These are phyloP conservation scores for Zygogramma bicolorata DNA, from an alignment of 2,888 invertebrate genomes.

Conservation along the genomic window DNA sequence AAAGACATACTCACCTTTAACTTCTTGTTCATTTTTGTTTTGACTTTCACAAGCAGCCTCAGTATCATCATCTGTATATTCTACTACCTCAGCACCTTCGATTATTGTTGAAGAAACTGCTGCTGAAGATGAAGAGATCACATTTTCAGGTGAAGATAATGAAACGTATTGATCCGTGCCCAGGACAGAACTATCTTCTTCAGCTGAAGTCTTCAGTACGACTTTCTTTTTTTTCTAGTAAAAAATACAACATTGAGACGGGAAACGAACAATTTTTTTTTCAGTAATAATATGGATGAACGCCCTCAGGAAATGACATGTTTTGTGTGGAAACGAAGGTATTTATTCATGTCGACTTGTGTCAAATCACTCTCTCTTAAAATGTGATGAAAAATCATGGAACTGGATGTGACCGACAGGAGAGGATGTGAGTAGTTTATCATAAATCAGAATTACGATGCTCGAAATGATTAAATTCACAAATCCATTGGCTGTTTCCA, in stretches of 20 bases:
- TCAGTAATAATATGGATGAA: too few relatives aligned
- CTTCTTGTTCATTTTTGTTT: neutral
- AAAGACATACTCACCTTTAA: neutral
- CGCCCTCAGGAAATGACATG: too few relatives aligned
- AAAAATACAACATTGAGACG: neutral
- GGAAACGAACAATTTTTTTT: too few relatives aligned
- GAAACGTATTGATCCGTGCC: neutral
- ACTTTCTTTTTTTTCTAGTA: neutral
- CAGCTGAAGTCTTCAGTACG: neutral
- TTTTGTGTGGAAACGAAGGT: too few relatives aligned
- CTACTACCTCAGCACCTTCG: neutral
- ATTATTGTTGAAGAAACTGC: neutral
- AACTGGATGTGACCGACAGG: too few relatives aligned
- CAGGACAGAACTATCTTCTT: neutral
- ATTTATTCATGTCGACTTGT: too few relatives aligned
- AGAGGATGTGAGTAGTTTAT: too few relatives aligned
- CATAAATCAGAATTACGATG: too few relatives aligned
- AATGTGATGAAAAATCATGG: too few relatives aligned
- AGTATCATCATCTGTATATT: neutral
- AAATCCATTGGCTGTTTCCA: too few relatives aligned
- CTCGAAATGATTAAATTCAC: too few relatives aligned
- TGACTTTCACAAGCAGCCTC: neutral
- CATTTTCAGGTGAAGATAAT: neutral
- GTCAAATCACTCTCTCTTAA: too few relatives aligned
- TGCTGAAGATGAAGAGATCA: neutral